Evolutionary conservation across 1,140 invertebrate genomes (phyloP).

Genomic region (Dendroctonus ponderosae): DNA sequence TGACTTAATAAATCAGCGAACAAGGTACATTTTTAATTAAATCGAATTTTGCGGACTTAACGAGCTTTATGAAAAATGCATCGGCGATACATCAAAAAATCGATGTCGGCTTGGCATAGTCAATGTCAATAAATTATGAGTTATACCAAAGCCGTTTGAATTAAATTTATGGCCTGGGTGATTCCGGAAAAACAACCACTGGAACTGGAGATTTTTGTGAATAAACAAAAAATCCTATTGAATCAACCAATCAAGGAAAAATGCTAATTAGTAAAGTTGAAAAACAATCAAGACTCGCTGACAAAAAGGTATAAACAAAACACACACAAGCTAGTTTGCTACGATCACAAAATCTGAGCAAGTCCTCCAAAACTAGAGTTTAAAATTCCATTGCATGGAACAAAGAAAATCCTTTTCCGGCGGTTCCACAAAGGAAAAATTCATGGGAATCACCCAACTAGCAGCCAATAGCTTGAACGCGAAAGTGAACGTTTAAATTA

Average conservation of each 20-base stretch:
- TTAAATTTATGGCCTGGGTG: too few species aligned
- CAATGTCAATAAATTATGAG: neutral
- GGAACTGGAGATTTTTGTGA: too few species aligned
- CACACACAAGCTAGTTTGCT: too few species aligned
- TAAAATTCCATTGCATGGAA: neutral
- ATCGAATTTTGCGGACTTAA: neutral
- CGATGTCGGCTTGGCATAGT: neutral
- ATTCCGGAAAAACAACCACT: too few species aligned
- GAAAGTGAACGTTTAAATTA: slow-evolving; percentile 13
- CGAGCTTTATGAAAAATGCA: slow-evolving; percentile 5
- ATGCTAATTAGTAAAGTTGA: too few species aligned
- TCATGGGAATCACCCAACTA: neutral
- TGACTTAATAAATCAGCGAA: neutral
- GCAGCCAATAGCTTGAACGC: neutral
- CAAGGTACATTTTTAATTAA: slow-evolving; percentile 1
- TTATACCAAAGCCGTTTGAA: too few species aligned
- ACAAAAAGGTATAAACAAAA: too few species aligned
- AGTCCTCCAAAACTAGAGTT: too few species aligned
- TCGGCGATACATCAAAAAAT: slow-evolving; percentile 1
- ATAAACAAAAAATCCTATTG: too few species aligned
- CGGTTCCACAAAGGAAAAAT: neutral
- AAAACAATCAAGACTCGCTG: too few species aligned
- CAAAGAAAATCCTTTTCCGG: neutral
- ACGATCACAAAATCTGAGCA: too few species aligned
- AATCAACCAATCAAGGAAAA: too few species aligned